Percentiles rank a stretch among this genome's conserved stretches.
These are phyloP conservation scores for Drosophila aldrichi DNA, from an alignment of 2,888 invertebrate species.

Conservation along the genomic window DNA sequence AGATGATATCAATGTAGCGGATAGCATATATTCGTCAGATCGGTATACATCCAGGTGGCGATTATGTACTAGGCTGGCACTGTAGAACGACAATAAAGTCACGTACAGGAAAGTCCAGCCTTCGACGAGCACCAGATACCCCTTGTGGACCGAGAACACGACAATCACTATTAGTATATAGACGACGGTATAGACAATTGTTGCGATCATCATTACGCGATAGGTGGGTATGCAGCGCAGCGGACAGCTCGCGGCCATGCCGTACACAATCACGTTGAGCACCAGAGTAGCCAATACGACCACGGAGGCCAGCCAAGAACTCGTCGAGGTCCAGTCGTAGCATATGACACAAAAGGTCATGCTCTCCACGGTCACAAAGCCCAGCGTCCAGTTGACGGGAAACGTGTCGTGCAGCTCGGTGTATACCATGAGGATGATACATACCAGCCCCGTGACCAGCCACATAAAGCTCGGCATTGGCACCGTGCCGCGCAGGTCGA, in stretches of 20 bases:
- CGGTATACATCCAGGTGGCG: constrained; percentile 9
- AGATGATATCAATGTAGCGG: constrained; percentile 43
- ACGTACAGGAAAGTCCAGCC: constrained; percentile 23
- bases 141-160: background rate
- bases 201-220: constrained; percentile 15
- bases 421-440: constrained; percentile 28
- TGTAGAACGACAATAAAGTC: constrained; percentile 23
- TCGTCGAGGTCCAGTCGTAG: constrained; percentile 22
- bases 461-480: constrained; percentile 36
- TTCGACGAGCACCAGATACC: background rate
- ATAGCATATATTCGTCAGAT: constrained; percentile 32
- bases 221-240: constrained; percentile 43
- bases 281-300: background rate
- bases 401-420: constrained; percentile 16
- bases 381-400: constrained; percentile 53
- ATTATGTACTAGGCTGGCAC: constrained; percentile 44
- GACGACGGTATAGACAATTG: constrained; percentile 22
- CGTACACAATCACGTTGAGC: constrained; percentile 7
- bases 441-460: constrained; percentile 27
- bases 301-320: accelerated
- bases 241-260: constrained; percentile 9
- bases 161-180: constrained; percentile 21
- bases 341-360: constrained; percentile 21
- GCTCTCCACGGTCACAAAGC: constrained; percentile 31
- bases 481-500: constrained; percentile 1